phyloP scores from a whole-genome alignment of 2,113 vertebrate species.

The Aviceda subcristata region DNA sequence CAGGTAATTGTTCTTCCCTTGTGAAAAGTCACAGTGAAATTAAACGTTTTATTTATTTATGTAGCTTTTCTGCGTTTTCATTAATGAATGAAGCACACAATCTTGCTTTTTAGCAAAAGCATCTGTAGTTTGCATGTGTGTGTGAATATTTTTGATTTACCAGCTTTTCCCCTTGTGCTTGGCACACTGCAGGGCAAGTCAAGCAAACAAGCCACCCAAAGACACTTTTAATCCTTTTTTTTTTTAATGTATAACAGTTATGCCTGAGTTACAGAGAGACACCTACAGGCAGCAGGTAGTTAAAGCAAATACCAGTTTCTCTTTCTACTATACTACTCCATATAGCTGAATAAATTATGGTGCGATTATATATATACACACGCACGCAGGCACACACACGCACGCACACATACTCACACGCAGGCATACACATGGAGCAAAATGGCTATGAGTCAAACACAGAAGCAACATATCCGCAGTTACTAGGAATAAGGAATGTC shows the following conservation, averaged over 20 bases:
- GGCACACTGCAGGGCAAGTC: background rate
- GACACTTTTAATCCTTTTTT: background rate
- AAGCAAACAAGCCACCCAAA: background rate
- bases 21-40: background rate
- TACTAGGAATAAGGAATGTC: slow-evolving; percentile 69
- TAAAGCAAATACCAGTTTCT: slow-evolving; percentile 97
- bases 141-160: background rate
- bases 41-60: background rate
- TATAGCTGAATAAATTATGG: slow-evolving; percentile 99
- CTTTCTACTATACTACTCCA: slow-evolving; percentile 95
- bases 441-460: slow-evolving; percentile 84
- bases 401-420: slow-evolving; percentile 24
- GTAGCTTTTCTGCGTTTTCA: background rate
- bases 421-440: slow-evolving; percentile 61
- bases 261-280: slow-evolving; percentile 99
- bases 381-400: slow-evolving; percentile 36
- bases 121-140: background rate
- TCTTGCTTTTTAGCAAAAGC: background rate
- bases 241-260: slow-evolving; percentile 99
- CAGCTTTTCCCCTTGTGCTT: background rate
- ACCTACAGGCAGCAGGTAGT: slow-evolving; percentile 98
- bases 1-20: background rate
- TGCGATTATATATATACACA: slow-evolving; percentile 91
- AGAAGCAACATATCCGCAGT: slow-evolving; percentile 77
- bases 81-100: rapidly evolving